Evolutionary conservation across 2,797 vertebrate genomes (phyloP), one percentile per base, ranked within the genome.

Genomic region (Takifugu rubripes): DNA sequence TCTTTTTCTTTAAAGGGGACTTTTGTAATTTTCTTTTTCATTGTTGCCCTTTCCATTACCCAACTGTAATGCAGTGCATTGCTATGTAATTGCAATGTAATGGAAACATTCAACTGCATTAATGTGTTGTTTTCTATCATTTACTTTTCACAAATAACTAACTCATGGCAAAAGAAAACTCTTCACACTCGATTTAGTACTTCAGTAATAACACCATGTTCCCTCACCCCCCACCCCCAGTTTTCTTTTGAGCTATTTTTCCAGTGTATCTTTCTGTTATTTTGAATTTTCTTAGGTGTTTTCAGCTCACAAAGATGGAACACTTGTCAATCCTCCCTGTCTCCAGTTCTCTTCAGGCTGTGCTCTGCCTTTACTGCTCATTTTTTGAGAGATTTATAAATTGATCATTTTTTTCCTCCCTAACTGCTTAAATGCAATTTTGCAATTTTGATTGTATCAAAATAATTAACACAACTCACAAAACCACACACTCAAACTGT

Each of bases 161-260:
- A 7, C 24, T 54, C 48, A 21, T 46, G 14, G 14, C 40, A 26
- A 25, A 5, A 29, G 2, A 31, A 47, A 40, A 7, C 7, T 25
- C 54, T 66, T 59, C 21, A 33, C 3, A 0, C 1, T 5, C 5
- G 8, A 56, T 26, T 46, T 4, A 42, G 12, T 6, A 24, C 5
- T 17, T 24, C 11, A 25, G 45, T 61, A 0, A 27, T 58, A 68
- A 70, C 75, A 51, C 65, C 52, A 5, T 56, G 67, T 74, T 71
- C 74, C 48, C 4, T 62, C 53, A 0, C 1, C 0, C 1, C 40
- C 25, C 24, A 17, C 43, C 44, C 5, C 48, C 16, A 3, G 6
- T 16, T 40, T 42, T 55, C 17, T 44, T 49, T 56, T 16, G 5
- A 48, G 0, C 3, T 11, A 29, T 17, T 40, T 26, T 33, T 10